Evolutionary conservation across 2,113 vertebrate genomes (phyloP).

Genomic region (Sarotherodon lohbergeri): DNA sequence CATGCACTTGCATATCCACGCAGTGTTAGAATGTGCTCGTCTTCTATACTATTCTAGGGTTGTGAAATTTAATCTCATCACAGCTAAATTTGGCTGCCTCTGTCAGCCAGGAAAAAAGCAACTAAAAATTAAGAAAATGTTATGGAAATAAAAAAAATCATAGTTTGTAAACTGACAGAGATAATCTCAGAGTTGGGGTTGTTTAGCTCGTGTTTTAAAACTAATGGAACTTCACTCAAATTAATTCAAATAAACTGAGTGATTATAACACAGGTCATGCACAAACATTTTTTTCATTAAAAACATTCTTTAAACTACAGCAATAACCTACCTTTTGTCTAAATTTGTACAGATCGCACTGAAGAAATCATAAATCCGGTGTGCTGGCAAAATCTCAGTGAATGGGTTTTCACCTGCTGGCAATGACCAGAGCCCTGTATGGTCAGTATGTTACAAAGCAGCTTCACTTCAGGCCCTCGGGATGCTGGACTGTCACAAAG

Average conservation of each 20-base stretch:
- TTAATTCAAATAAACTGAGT: neutral
- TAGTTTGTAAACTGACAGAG: neutral
- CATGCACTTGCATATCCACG: neutral
- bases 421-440: neutral
- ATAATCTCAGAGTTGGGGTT: neutral
- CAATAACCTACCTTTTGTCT: constrained; percentile 5
- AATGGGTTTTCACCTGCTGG: constrained; percentile 13
- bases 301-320: neutral
- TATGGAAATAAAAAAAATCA: neutral
- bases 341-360: neutral
- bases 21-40: neutral
- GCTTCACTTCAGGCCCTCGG: neutral
- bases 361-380: neutral
- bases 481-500: neutral
- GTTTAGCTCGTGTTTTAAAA: neutral
- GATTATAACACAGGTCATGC: neutral
- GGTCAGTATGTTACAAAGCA: neutral
- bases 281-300: neutral
- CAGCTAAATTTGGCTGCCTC: constrained; percentile 49
- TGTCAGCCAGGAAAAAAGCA: neutral
- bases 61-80: constrained; percentile 58
- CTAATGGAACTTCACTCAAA: neutral
- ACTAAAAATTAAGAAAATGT: neutral
- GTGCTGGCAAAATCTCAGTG: neutral
- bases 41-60: constrained; percentile 50